phyloP scores from a whole-genome alignment of 1,140 invertebrate species.

The Drosophila hydei region DNA sequence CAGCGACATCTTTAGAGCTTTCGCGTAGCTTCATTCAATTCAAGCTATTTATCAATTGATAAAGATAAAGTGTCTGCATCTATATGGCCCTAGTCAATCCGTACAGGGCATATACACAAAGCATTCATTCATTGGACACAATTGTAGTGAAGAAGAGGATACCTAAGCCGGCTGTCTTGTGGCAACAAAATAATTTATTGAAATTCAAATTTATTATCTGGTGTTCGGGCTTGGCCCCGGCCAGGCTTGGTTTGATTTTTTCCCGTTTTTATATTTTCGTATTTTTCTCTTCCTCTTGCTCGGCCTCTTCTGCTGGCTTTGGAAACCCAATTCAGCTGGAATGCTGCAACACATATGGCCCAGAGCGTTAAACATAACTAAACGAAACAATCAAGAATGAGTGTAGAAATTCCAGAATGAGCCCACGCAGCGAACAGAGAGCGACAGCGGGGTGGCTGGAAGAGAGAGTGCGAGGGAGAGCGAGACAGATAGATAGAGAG shows the following conservation, averaged over 20 bases:
- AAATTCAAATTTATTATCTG: constrained; percentile 80
- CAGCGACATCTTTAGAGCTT: too few species aligned
- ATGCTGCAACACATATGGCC: constrained; percentile 74
- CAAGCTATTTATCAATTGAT: neutral
- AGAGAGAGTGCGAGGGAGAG: neutral
- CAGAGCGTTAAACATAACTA: constrained; percentile 75
- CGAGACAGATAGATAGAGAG: neutral
- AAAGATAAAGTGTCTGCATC: too few species aligned
- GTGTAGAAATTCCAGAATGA: constrained; percentile 82
- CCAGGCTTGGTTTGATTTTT: constrained; percentile 34
- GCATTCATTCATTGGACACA: constrained; percentile 36
- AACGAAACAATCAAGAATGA: constrained; percentile 82
- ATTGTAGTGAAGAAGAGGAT: constrained; percentile 54
- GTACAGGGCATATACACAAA: constrained; percentile 10
- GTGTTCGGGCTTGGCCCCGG: constrained; percentile 42
- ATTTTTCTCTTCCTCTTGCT: constrained; percentile 19
- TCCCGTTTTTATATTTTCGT: constrained; percentile 18
- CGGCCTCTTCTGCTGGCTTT: neutral
- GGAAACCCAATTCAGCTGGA: constrained; percentile 75
- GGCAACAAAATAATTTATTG: constrained; percentile 81
- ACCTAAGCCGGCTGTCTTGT: constrained; percentile 56
- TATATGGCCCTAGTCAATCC: neutral
- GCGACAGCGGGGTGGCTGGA: neutral
- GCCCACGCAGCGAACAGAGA: constrained; percentile 66
- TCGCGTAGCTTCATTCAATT: neutral